A percentile compares a stretch with the other conserved stretches of the same genome.
Conservation (phyloP, 2,888 invertebrate species). For the Rutpela maculata region DNA sequence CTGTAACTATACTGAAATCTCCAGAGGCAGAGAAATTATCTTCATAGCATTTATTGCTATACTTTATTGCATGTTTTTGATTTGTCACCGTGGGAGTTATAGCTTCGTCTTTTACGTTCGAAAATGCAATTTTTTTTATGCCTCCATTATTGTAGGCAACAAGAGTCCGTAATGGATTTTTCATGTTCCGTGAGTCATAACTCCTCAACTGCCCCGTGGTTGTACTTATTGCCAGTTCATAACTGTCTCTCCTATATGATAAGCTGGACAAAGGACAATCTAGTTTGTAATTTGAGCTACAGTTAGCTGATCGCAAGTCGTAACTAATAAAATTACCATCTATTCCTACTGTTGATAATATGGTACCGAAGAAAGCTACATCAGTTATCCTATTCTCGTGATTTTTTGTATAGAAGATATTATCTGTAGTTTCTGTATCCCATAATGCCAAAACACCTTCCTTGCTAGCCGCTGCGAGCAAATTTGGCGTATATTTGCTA, state of each 20-base stretch:
- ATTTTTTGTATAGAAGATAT: constrained; percentile 49
- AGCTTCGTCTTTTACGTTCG: constrained; percentile 28
- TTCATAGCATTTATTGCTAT: constrained; percentile 34
- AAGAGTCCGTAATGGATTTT: constrained; percentile 56
- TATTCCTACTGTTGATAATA: constrained; percentile 57
- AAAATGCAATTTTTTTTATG: constrained; percentile 60
- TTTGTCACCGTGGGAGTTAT: constrained; percentile 13
- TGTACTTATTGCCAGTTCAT: constrained; percentile 60
- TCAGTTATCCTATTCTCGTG: constrained; percentile 58
- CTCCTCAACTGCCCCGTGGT: constrained; percentile 59
- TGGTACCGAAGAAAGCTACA: constrained; percentile 56
- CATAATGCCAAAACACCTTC: constrained; percentile 58
- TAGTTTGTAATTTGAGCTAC: constrained; percentile 51
- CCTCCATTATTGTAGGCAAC: constrained; percentile 54
- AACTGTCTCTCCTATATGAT: constrained; percentile 53
- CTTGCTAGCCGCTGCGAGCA: constrained; percentile 58
- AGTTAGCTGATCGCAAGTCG: constrained; percentile 54
- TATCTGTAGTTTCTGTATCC: constrained; percentile 58
- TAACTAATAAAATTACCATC: constrained; percentile 60
- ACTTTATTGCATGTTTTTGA: constrained; percentile 16
- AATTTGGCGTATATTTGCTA: constrained; percentile 51
- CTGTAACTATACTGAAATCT: constrained; percentile 55
- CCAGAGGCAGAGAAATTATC: constrained; percentile 55
- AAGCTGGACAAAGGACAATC: constrained; percentile 59
- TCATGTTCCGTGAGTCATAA: constrained; percentile 61